Evolutionary conservation across 2,797 vertebrate genomes (phyloP), one percentile per base, ranked within the genome.

Genomic region (Spea hammondii): DNA sequence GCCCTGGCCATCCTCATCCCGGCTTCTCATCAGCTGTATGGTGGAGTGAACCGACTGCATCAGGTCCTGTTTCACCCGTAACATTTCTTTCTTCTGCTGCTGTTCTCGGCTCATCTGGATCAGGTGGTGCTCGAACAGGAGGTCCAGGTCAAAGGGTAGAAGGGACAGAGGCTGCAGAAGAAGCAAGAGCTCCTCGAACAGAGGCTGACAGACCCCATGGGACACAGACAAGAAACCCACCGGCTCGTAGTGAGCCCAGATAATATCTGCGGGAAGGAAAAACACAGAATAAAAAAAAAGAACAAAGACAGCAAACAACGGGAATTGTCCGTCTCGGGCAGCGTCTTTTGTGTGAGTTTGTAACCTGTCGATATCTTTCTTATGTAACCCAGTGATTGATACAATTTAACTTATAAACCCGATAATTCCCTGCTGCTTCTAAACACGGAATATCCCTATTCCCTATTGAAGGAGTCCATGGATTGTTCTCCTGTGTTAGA

Each of bases 111-210:
- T 94, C 80, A 93, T 94, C 74, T 97, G 96, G 79, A 95, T 92
- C 85, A 97, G 92, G 79, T 88, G 95, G 4, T 95, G 93, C 79
- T 99, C 96, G 0, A 99, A 99, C 1, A 98, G 93, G 8, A 98
- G 89, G 88, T 99, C 96, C 44, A 99, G 90, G 91, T 95, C 93
- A 80, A 99, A 99, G 79, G 97, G 97, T 69, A 99, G 92, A 76
- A 99, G 93, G 0, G 97, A 96, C 71, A 99, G 92, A 0, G 98
- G 98, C 87, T 99, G 98, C 5, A 99, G 93, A 57, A 99, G 89
- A 48, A 99, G 93, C 76, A 99, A 93, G 4, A 99, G 91, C 88
- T 99, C 97, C 85, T 98, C 94, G 0, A 96, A 95, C 69, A 98
- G 93, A 0, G 93, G 88, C 66, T 93, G 95, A 83, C 97, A 98